These are phyloP conservation scores for Baccha elongata DNA, from an alignment of 2,888 invertebrate genomes.

Conservation along the genomic window DNA sequence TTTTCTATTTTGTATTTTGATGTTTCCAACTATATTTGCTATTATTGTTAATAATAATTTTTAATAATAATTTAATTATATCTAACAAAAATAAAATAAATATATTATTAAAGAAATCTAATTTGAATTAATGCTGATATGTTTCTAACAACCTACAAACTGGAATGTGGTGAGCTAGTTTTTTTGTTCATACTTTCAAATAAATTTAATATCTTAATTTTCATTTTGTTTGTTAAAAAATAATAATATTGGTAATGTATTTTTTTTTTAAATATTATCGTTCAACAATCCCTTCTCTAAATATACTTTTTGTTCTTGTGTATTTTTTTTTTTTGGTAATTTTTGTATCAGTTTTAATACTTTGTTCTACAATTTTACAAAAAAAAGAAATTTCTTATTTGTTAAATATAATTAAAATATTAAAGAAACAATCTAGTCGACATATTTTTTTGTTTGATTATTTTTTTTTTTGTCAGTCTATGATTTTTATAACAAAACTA, in stretches of 20 bases:
- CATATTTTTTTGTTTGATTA: slow-evolving; percentile 53
- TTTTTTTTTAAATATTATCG: slow-evolving; percentile 35
- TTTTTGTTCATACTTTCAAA: slow-evolving; percentile 53
- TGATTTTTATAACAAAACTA: slow-evolving; percentile 70
- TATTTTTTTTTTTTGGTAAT: slow-evolving; percentile 22
- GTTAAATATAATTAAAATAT: slow-evolving; percentile 50
- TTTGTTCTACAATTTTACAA: slow-evolving; percentile 51
- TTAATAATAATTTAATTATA: slow-evolving; percentile 1
- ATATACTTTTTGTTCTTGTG: slow-evolving; percentile 29
- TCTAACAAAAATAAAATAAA: not conserved
- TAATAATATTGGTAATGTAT: slow-evolving; percentile 49
- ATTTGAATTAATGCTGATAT: slow-evolving; percentile 57
- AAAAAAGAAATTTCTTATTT: slow-evolving; percentile 58
- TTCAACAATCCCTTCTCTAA: slow-evolving; percentile 30
- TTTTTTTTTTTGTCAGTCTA: slow-evolving; percentile 69
- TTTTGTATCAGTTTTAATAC: slow-evolving; percentile 59
- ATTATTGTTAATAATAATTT: slow-evolving; percentile 8
- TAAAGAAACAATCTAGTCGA: slow-evolving; percentile 74
- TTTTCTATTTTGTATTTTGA: slow-evolving; percentile 47
- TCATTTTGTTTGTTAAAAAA: not conserved
- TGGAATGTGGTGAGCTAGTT: slow-evolving; percentile 71
- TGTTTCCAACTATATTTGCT: not conserved
- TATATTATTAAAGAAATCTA: slow-evolving; percentile 10
- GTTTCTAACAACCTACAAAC: slow-evolving; percentile 72
- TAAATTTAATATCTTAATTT: slow-evolving; percentile 24